Percentiles rank a stretch among this genome's conserved stretches.
phyloP scores from a whole-genome alignment of 2,888 invertebrate species.

The Dicyrtomina minuta region DNA sequence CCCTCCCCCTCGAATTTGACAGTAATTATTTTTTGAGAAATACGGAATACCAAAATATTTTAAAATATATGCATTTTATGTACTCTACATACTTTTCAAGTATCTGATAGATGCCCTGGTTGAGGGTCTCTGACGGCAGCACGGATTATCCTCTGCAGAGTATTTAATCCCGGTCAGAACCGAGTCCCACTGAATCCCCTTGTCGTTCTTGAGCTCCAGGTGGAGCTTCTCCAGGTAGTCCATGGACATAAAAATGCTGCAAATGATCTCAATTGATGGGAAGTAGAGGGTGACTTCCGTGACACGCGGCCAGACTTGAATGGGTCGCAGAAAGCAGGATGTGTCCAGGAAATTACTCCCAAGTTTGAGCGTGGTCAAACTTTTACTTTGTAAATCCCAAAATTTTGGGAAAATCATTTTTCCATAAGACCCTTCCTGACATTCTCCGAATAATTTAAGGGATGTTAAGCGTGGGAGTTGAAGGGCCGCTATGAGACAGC shows the following conservation, averaged over 20 bases:
- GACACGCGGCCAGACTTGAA: conserved; percentile 1
- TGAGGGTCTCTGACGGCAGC: background rate
- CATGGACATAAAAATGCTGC: background rate
- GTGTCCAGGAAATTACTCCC: conserved; percentile 5
- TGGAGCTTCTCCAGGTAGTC: conserved; percentile 1
- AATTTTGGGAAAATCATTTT: conserved; percentile 7
- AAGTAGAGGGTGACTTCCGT: conserved; percentile 7
- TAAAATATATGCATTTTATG: background rate
- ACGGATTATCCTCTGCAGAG: background rate
- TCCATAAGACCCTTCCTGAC: background rate
- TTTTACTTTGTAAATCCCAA: conserved; percentile 11
- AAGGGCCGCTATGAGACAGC: background rate
- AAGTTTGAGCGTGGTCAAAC: background rate
- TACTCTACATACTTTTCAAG: conserved; percentile 1
- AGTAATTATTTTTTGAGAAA: no score
- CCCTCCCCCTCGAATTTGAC: no score
- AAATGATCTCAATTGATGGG: conserved; percentile 1
- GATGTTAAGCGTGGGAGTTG: background rate
- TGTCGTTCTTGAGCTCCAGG: conserved; percentile 15
- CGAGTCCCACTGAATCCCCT: conserved; percentile 2
- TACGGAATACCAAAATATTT: no score
- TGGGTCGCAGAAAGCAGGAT: background rate
- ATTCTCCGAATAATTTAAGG: background rate
- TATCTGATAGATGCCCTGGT: conserved; percentile 1
- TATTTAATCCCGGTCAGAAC: background rate